Base-by-base conservation (phyloP, 2,113 vertebrate species). In the Aspiorhynchus laticeps region DNA sequence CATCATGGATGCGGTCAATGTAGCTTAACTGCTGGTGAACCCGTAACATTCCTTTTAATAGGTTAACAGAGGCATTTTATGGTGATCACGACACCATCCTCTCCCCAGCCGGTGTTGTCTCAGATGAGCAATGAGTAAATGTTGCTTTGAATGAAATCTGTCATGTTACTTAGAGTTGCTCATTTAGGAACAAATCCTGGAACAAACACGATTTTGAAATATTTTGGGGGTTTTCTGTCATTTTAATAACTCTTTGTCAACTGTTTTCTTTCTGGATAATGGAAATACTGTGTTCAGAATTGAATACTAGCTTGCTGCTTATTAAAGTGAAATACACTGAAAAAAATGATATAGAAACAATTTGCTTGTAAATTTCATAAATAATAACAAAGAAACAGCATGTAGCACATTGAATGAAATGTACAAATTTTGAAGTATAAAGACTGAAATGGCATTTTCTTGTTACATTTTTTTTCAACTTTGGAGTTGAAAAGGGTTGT, bases 121-220 rank as follows among this genome's bases (percentile, higher is more conserved):
- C 74, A 80, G 78, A 36, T 38, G 78, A 38, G 78, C 48, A 36
- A 36, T 59, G 11, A 63, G 78, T 80, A 63, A 63, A 80, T 61
- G 63, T 80, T 63, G 56, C 53, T 41, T 63, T 80, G 33, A 80
- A 80, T 80, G 78, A 80, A 41, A 80, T 80, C 33, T 10, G 56
- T 80, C 36, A 63, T 28, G 56, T 61, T 26, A 61, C 24, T 80
- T 80, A 63, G 51, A 56, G 24, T 56, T 61, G 53, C 56, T 61
- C 56, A 80, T 38, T 61, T 41, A 80, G 33, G 24, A 63, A 80
- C 56, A 79, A 56, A 56, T 51, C 19, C 48, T 79, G 77, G 48
- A 53, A 79, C 31, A 41, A 80, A 80, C 12, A 19, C 0, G 24
- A 26, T 80, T 38, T 56, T 26, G 12, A 80, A 59, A 61, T 63